These are phyloP conservation scores for Montipora cactus DNA, from an alignment of 64 coral and sea anemone genomes.

Conservation along the genomic window DNA sequence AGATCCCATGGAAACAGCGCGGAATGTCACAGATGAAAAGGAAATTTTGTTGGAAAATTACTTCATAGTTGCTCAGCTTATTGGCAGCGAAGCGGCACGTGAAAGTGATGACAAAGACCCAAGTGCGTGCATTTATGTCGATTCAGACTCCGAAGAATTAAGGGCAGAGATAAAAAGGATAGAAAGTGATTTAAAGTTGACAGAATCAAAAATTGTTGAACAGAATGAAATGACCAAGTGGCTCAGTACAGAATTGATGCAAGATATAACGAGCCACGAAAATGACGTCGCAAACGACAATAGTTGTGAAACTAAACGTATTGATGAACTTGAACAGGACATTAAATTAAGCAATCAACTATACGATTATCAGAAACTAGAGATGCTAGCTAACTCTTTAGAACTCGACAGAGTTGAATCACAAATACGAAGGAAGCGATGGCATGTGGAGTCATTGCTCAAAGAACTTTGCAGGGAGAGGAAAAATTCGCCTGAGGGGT, in stretches of 20 bases:
- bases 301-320: constrained; percentile 17
- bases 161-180: constrained; percentile 16
- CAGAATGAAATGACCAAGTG: constrained; percentile 50
- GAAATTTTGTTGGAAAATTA: not conserved
- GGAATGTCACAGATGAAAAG: not conserved
- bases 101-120: constrained; percentile 7
- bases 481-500: not conserved
- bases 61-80: constrained; percentile 8
- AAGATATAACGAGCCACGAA: not conserved
- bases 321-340: constrained; percentile 35
- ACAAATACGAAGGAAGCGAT: constrained; percentile 61
- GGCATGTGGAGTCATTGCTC: constrained; percentile 60
- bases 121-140: not conserved
- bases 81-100: constrained; percentile 34
- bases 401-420: constrained; percentile 55
- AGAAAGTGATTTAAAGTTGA: constrained; percentile 28
- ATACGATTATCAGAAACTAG: constrained; percentile 71
- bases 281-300: not conserved
- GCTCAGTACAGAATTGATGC: not conserved
- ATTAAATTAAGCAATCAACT: constrained; percentile 63
- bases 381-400: constrained; percentile 42
- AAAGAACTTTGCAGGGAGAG: constrained; percentile 10
- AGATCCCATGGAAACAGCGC: not conserved
- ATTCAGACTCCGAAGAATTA: constrained; percentile 17
- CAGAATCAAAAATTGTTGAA: constrained; percentile 24